Conservation (phyloP, 2,113 vertebrate genomes). For the Callopanchax toddi region DNA sequence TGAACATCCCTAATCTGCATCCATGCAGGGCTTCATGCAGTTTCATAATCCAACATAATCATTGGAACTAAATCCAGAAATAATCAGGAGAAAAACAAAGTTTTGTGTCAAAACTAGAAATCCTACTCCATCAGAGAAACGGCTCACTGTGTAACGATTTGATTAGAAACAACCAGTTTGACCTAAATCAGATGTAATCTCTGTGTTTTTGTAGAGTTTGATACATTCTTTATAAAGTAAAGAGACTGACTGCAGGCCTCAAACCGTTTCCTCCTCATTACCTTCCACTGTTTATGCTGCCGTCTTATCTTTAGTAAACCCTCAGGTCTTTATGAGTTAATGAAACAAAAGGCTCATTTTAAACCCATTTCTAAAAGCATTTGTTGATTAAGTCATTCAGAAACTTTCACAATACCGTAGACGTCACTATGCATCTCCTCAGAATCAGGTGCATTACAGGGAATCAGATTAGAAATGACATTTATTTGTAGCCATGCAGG, state of each 20-base stretch:
- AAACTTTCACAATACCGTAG: slow-evolving; percentile 21
- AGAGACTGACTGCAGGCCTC: slow-evolving; percentile 5
- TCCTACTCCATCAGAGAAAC: too few relatives aligned
- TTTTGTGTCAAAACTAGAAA: too few relatives aligned
- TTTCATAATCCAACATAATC: too few relatives aligned
- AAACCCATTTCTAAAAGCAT: slow-evolving; percentile 55
- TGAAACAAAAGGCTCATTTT: slow-evolving; percentile 59
- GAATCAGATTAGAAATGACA: slow-evolving; percentile 58
- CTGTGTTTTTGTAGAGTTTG: slow-evolving; percentile 30
- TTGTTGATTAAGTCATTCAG: slow-evolving; percentile 45
- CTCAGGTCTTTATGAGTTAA: too few relatives aligned
- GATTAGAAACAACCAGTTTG: background rate
- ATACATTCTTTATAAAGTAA: slow-evolving; percentile 1
- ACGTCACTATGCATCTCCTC: slow-evolving; percentile 21
- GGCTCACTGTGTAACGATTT: background rate
- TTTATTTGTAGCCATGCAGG: slow-evolving; percentile 25
- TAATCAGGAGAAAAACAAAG: too few relatives aligned
- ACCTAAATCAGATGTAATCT: slow-evolving; percentile 5
- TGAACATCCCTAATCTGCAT: too few relatives aligned
- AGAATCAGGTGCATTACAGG: slow-evolving; percentile 6
- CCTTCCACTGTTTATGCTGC: slow-evolving; percentile 25
- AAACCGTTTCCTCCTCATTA: slow-evolving; percentile 33
- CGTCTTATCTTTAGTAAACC: slow-evolving; percentile 21
- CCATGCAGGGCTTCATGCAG: too few relatives aligned
- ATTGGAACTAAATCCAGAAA: too few relatives aligned